Evolutionary conservation across 2,113 vertebrate species (phyloP).

Genomic region (Sciurus niger): DNA sequence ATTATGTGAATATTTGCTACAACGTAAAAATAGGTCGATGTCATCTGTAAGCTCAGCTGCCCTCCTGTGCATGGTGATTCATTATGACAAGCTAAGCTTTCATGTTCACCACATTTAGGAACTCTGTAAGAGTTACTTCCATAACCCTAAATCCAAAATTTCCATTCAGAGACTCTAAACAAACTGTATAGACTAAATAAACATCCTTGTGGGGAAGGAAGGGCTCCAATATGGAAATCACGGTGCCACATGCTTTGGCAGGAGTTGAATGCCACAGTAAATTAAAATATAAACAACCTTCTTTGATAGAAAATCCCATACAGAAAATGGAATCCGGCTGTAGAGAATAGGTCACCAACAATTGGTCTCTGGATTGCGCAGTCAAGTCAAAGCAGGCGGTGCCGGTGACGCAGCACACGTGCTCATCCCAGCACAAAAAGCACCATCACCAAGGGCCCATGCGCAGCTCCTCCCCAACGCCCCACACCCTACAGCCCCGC

Average conservation of each 20-base stretch:
- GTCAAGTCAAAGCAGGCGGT: neutral
- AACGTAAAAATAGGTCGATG: neutral
- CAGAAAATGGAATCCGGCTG: neutral
- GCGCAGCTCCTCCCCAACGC: too few species aligned
- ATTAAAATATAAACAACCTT: constrained; percentile 40
- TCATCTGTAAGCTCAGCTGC: neutral
- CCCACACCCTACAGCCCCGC: too few species aligned
- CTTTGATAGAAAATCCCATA: neutral
- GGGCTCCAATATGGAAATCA: constrained; percentile 17
- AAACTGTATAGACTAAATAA: constrained; percentile 69
- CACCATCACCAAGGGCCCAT: neutral
- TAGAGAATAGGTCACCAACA: neutral
- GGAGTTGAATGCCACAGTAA: neutral
- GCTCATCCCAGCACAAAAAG: too few species aligned
- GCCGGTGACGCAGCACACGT: too few species aligned
- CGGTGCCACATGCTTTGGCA: neutral
- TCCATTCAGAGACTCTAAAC: constrained; percentile 52
- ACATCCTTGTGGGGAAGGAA: neutral
- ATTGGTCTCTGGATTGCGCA: accelerated
- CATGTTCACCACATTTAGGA: neutral
- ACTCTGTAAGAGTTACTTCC: neutral
- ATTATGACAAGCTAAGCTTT: neutral
- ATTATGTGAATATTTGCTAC: neutral
- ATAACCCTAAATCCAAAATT: neutral
- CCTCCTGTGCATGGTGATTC: neutral